A percentile compares a stretch with the other conserved stretches of the same genome.
These are phyloP conservation scores for Tauraco hartlaubi DNA, from an alignment of 2,797 vertebrate species.

Conservation along the genomic window DNA sequence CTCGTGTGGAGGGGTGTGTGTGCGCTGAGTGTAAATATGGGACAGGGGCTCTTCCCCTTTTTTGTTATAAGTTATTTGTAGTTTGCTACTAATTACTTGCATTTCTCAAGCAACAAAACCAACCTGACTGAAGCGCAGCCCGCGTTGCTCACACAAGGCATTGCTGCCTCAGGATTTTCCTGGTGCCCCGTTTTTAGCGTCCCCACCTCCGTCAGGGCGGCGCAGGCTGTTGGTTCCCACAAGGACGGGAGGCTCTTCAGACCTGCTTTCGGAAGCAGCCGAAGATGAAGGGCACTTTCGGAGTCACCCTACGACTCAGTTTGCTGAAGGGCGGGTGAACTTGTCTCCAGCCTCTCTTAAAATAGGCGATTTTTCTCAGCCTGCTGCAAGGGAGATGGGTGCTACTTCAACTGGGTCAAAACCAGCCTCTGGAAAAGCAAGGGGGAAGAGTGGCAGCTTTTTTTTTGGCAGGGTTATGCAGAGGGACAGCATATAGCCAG, in stretches of 20 bases:
- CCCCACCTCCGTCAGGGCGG: fast-evolving
- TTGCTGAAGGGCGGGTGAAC: not conserved
- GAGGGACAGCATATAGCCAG: fast-evolving
- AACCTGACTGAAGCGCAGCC: not conserved
- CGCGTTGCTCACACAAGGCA: fast-evolving
- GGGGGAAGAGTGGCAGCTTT: no score
- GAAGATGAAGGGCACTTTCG: not conserved
- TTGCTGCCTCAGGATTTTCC: not conserved
- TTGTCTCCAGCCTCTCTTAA: not conserved
- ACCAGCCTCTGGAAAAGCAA: fast-evolving
- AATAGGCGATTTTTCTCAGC: not conserved
- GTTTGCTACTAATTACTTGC: not conserved
- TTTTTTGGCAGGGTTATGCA: not conserved
- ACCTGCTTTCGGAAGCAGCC: not conserved
- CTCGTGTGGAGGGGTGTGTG: fast-evolving
- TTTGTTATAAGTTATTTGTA: no score
- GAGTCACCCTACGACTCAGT: not conserved
- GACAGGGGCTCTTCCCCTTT: not conserved
- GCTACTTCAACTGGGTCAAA: fast-evolving
- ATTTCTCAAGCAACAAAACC: not conserved
- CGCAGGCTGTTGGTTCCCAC: fast-evolving
- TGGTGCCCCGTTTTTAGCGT: not conserved
- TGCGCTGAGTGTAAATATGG: fast-evolving
- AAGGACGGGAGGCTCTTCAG: not conserved
- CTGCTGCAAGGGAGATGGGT: no score